These are phyloP conservation scores for Trematocara caparti DNA, from an alignment of 2,797 vertebrate species.

Conservation along the genomic window DNA sequence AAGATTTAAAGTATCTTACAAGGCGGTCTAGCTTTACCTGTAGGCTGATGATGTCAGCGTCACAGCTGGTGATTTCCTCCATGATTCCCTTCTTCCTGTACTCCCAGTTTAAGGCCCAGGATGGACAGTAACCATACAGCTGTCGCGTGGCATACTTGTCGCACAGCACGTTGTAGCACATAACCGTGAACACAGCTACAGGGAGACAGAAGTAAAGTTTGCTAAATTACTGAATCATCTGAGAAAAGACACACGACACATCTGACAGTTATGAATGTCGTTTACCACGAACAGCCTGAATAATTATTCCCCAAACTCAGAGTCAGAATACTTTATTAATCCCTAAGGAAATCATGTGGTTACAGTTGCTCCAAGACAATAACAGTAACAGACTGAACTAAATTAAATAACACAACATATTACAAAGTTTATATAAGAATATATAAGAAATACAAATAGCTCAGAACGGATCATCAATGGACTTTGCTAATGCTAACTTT, in stretches of 20 bases:
- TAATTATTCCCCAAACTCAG: background rate
- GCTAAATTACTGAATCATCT: background rate
- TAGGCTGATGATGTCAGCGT: constrained; percentile 97
- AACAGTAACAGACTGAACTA: accelerated
- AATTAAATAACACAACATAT: background rate
- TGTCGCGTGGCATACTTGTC: constrained; percentile 98
- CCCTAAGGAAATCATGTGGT: background rate
- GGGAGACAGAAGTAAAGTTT: background rate
- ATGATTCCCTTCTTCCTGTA: constrained; percentile 99
- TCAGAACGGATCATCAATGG: background rate
- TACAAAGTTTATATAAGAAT: background rate
- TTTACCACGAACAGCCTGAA: background rate
- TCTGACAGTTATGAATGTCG: accelerated
- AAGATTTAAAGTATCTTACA: accelerated
- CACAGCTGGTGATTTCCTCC: constrained; percentile 96
- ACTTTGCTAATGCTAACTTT: background rate
- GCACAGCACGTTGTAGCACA: constrained; percentile 98
- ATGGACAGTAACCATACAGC: constrained; percentile 98
- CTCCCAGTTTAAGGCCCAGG: constrained; percentile 98
- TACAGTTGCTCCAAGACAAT: background rate
- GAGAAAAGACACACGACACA: background rate
- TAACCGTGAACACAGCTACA: constrained; percentile 93
- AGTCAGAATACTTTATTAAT: background rate
- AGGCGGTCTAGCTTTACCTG: constrained; percentile 76
- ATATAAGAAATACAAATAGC: background rate